Evolutionary conservation across 2,888 invertebrate species (phyloP).

Genomic region (Leucophenga montana): DNA sequence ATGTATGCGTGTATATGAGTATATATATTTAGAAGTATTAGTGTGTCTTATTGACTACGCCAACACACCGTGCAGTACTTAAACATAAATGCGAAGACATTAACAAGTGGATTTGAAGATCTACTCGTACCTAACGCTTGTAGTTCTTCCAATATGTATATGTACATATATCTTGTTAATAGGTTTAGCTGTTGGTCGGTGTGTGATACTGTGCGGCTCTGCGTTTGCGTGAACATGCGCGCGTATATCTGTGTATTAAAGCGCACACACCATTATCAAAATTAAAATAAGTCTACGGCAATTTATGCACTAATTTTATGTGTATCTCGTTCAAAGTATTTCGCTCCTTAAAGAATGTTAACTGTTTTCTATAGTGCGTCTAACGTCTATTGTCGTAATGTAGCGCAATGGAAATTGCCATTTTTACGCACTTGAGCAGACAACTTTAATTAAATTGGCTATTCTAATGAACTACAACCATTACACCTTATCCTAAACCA

Average conservation of each 20-base stretch:
- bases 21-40: background rate
- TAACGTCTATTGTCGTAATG: too few species aligned
- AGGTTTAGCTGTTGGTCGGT: background rate
- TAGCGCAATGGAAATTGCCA: background rate
- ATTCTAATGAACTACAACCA: too few species aligned
- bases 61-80: background rate
- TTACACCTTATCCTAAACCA: too few species aligned
- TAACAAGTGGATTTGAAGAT: background rate
- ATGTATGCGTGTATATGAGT: background rate
- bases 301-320: conserved; percentile 7
- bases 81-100: background rate
- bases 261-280: background rate
- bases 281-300: conserved; percentile 4
- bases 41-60: too few species aligned
- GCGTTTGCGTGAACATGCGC: background rate
- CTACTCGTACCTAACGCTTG: background rate
- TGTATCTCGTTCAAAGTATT: background rate
- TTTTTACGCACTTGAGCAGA: background rate
- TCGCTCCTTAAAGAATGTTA: too few species aligned
- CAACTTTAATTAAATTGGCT: background rate
- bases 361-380: too few species aligned
- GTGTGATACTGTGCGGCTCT: background rate
- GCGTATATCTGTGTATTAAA: background rate
- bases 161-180: background rate
- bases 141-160: background rate